Base-by-base conservation (phyloP, 2,113 vertebrate genomes). In the Potamarius usumacintae region DNA sequence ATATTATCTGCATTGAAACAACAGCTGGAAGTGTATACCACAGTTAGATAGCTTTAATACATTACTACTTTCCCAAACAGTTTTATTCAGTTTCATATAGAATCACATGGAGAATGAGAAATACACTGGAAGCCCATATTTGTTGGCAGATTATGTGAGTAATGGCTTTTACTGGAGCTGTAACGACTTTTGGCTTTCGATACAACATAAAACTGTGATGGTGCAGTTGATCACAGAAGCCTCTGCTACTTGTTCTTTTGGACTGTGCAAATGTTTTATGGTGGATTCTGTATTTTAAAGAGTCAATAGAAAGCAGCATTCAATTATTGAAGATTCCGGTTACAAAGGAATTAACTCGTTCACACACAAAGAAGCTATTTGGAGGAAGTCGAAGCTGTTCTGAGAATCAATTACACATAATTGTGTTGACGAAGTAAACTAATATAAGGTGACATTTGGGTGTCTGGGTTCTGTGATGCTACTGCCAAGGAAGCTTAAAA, bases 181-280 rank as follows among this genome's bases (percentile, higher is more conserved):
- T 82, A 77, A 86, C 85, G 14, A 89, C 72, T 82, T 63, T 79
- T 65, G 77, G 85, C 85, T 67, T 86, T 90, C 48, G 57, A 89
- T 74, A 82, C 77, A 82, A 34, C 86, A 85, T 85, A 90, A 89
- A 90, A 88, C 76, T 90, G 83, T 48, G 85, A 91, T 89, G 92
- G 91, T 90, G 78, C 89, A 85, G 93, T 91, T 93, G 93, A 94
- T 93, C 92, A 89, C 90, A 88, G 84, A 60, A 69, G 77, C 50
- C 20, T 25, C 63, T 79, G 79, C 79, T 82, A 7, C 42, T 78
- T 81, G 20, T 88, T 87, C 92, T 76, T 83, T 91, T 90, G 91
- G 90, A 77, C 90, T 92, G 90, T 92, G 91, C 90, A 93, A 93
- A 93, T 92, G 86, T 89, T 91, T 93, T 90, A 84, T 90, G 87